Percentiles rank a stretch among this genome's conserved stretches.
Evolutionary conservation across 30 jellyfish, hydroid and myxozoan genomes (phyloP).

Genomic region (Aurelia sp.): DNA sequence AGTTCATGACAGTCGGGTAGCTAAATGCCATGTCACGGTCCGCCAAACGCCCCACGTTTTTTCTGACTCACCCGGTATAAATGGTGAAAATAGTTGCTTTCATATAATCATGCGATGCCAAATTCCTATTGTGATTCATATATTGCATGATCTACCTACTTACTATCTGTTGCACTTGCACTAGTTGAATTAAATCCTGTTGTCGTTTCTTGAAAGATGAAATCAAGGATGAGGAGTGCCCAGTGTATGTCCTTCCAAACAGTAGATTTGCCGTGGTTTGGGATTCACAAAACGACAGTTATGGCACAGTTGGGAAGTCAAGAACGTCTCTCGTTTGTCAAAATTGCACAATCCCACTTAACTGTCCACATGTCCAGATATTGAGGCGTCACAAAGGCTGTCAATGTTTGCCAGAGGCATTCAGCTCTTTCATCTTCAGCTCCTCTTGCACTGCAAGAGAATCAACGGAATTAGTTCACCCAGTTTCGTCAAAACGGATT

Average conservation of each 20-base stretch:
- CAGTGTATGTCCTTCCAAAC: not conserved
- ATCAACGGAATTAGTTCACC: not conserved
- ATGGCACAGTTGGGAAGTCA: constrained; percentile 3
- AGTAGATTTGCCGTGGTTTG: not conserved
- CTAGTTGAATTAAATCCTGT: too few relatives aligned
- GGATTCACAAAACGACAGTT: not conserved
- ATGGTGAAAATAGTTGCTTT: too few relatives aligned
- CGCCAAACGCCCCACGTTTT: too few relatives aligned
- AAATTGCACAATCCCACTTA: not conserved
- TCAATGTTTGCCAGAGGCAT: not conserved
- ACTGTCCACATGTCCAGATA: constrained; percentile 3
- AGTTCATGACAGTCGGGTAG: too few relatives aligned
- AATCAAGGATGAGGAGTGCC: constrained; percentile 7
- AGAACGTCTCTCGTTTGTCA: not conserved
- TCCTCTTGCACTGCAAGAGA: not conserved
- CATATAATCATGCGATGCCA: too few relatives aligned
- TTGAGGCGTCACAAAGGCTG: not conserved
- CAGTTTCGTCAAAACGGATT: not conserved
- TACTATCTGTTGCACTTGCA: not conserved
- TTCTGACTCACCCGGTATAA: too few relatives aligned
- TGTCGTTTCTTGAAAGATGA: not conserved
- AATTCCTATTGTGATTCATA: too few relatives aligned
- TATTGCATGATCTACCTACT: too few relatives aligned
- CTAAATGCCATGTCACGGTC: too few relatives aligned
- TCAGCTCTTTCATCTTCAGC: not conserved